Conservation (phyloP, 2,797 vertebrate genomes). For the Scolopax bukidnonensis region DNA sequence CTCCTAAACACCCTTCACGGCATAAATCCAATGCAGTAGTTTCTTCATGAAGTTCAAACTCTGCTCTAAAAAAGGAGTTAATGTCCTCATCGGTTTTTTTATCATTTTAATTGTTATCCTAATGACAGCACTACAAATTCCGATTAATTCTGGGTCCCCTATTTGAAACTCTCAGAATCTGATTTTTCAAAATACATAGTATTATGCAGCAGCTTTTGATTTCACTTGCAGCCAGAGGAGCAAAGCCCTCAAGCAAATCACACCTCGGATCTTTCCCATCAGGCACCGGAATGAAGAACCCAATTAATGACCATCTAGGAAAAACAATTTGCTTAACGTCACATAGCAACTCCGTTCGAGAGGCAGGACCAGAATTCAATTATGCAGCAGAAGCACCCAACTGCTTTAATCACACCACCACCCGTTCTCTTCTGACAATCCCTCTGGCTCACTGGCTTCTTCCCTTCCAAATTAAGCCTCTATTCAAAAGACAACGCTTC, state of each 20-base stretch:
- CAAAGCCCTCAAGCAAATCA: not conserved
- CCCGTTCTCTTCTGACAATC: not conserved
- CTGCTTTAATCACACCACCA: not conserved
- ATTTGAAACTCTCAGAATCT: not conserved
- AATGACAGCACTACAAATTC: not conserved
- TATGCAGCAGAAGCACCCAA: conserved; percentile 34
- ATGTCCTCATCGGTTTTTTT: not conserved
- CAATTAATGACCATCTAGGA: conserved; percentile 23
- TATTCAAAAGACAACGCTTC: not conserved
- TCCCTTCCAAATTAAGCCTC: not conserved
- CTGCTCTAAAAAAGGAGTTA: not conserved
- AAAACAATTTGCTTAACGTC: conserved; percentile 33
- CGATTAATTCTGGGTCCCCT: not conserved
- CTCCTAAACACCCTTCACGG: not conserved
- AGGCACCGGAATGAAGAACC: not conserved
- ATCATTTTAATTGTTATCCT: not conserved
- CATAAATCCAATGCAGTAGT: not conserved
- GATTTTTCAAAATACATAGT: not conserved
- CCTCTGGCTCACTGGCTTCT: not conserved
- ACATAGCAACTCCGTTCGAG: not conserved
- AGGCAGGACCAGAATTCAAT: conserved; percentile 16
- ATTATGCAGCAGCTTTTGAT: not conserved
- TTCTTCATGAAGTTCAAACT: not conserved
- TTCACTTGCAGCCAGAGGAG: not conserved
- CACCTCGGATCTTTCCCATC: not conserved